Conservation (phyloP, 2,113 vertebrate genomes). For the Coreoperca whiteheadi region DNA sequence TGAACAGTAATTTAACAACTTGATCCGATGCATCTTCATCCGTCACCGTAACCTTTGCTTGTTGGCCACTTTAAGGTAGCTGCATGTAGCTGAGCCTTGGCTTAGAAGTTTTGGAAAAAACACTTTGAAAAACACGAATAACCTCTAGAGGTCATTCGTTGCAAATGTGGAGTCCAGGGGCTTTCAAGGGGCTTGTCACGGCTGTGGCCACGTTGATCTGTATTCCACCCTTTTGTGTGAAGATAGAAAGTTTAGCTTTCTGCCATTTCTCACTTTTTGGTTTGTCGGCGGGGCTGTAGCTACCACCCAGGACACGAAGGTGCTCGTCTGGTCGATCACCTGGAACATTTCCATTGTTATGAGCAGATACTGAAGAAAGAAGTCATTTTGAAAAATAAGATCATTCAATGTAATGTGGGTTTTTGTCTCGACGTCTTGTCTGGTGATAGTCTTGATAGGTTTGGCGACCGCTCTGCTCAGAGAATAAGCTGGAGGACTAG, state of each 20-base stretch:
- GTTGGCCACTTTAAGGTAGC: neutral
- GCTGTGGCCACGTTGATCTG: neutral
- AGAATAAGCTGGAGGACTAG: neutral
- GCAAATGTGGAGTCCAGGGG: neutral
- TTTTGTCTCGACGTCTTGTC: neutral
- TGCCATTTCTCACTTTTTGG: neutral
- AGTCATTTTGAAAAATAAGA: neutral
- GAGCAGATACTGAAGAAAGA: neutral
- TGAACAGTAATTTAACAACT: constrained; percentile 58
- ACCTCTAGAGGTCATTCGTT: neutral
- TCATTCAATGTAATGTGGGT: neutral
- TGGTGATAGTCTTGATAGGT: neutral
- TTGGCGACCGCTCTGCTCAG: neutral
- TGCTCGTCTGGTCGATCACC: too few species aligned
- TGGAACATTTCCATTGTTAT: neutral
- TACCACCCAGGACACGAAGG: too few species aligned
- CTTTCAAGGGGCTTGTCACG: neutral
- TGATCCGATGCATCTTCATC: constrained; percentile 3
- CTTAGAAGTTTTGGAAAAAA: neutral
- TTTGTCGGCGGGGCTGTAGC: neutral
- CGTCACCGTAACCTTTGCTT: neutral
- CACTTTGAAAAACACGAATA: neutral
- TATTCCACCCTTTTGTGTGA: neutral
- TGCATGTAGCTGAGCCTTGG: neutral
- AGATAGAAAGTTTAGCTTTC: neutral